Percentiles rank a stretch among this genome's conserved stretches.
Conservation (phyloP, 2,797 vertebrate species). For the Cyclopterus lumpus region DNA sequence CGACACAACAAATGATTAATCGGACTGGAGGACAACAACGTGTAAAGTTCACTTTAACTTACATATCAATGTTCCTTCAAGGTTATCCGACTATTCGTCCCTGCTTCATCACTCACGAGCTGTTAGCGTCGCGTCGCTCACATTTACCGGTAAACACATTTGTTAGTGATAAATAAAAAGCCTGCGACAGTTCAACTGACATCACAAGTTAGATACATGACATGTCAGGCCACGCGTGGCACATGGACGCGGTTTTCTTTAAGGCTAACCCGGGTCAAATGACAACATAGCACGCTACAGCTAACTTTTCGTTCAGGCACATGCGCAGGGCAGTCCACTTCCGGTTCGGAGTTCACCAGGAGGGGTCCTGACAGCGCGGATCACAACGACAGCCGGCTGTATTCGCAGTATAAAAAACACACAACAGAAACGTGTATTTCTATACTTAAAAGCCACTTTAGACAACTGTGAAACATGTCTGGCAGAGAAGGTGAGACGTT, state of each 20-base stretch:
- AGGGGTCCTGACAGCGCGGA: conserved; percentile 67
- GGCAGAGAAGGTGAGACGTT: conserved; percentile 82
- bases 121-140: conserved; percentile 39
- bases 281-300: not conserved
- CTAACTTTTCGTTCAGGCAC: conserved; percentile 58
- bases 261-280: not conserved
- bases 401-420: not conserved
- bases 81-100: not conserved
- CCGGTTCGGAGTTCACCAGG: conserved; percentile 45
- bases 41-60: not conserved
- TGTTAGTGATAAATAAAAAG: not conserved
- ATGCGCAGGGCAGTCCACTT: conserved; percentile 25
- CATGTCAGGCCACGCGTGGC: conserved; percentile 23
- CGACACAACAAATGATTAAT: not conserved
- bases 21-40: not conserved
- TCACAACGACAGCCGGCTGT: not conserved
- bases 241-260: not conserved
- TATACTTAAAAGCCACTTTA: not conserved
- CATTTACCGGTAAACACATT: not conserved
- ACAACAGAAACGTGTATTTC: not conserved
- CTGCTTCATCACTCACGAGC: not conserved
- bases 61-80: not conserved
- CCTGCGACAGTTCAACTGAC: not conserved
- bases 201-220: rapidly evolving
- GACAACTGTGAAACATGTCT: conserved; percentile 73